These are phyloP conservation scores for Nemurella pictetii DNA, from an alignment of 2,888 invertebrate genomes.

Conservation along the genomic window DNA sequence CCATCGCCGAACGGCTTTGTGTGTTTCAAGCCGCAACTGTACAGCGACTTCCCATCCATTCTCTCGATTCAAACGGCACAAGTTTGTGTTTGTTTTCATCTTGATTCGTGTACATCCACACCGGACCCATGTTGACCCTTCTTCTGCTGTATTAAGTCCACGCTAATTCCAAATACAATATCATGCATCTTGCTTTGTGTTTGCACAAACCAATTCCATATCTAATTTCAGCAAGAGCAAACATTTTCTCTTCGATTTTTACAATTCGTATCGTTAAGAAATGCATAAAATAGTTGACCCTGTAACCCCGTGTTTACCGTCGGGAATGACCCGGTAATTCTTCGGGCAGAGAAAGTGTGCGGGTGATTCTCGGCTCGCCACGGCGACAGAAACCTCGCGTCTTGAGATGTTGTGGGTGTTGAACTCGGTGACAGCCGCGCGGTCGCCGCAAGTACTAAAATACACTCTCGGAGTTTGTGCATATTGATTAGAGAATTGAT, in stretches of 20 bases:
- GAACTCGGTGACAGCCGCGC: too few relatives aligned
- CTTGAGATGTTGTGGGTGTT: background rate
- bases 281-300: background rate
- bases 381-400: background rate
- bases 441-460: too few relatives aligned
- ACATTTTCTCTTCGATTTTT: background rate
- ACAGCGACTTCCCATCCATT: background rate
- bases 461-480: too few relatives aligned
- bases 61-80: background rate
- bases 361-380: background rate
- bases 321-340: background rate
- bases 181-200: background rate
- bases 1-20: background rate
- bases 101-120: too few relatives aligned
- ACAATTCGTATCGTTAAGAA: background rate
- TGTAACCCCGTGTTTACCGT: background rate
- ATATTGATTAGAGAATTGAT: too few relatives aligned
- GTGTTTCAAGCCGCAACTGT: too few relatives aligned
- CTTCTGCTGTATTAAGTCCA: background rate
- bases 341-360: background rate
- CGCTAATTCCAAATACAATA: too few relatives aligned
- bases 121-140: background rate
- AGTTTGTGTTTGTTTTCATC: background rate
- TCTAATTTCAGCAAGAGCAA: background rate
- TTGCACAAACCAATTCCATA: background rate